Evolutionary conservation across 2,797 vertebrate species (phyloP).

Genomic region (Rhinella marina): DNA sequence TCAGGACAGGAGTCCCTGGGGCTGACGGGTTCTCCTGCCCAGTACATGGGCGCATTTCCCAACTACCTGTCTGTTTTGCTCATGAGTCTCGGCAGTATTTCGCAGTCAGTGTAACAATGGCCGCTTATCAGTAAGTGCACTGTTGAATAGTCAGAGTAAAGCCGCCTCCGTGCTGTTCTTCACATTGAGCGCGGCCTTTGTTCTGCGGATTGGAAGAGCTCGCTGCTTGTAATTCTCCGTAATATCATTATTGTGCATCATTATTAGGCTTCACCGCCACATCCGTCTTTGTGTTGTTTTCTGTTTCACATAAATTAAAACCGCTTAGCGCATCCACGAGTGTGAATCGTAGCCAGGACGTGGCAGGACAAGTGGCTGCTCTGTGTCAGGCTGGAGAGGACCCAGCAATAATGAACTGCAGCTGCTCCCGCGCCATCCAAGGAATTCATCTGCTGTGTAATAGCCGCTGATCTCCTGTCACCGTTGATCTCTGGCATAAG

Average conservation of each 20-base stretch:
- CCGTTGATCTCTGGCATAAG: neutral
- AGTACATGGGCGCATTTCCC: too few species aligned
- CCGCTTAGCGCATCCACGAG: neutral
- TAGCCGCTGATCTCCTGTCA: neutral
- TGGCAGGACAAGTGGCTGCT: constrained; percentile 15
- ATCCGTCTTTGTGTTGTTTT: constrained; percentile 40
- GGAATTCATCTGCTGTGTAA: neutral
- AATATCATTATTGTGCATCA: constrained; percentile 49
- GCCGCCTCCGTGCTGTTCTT: constrained; percentile 22
- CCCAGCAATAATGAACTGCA: neutral
- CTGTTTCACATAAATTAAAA: constrained; percentile 41
- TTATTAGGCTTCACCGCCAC: constrained; percentile 21
- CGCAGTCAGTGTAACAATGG: neutral
- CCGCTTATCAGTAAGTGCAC: constrained; percentile 22
- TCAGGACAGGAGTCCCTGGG: too few species aligned
- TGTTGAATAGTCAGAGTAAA: constrained; percentile 38
- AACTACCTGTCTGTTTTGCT: too few species aligned
- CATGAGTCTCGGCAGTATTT: neutral
- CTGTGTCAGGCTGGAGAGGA: constrained; percentile 18
- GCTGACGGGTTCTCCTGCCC: too few species aligned
- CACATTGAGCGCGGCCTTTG: constrained; percentile 29
- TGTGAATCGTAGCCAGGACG: neutral
- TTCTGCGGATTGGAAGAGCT: constrained; percentile 41
- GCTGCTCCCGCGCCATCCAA: neutral
- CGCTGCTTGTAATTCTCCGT: constrained; percentile 44